phyloP scores from a whole-genome alignment of 2,888 invertebrate genomes.

The Erebia ligea region DNA sequence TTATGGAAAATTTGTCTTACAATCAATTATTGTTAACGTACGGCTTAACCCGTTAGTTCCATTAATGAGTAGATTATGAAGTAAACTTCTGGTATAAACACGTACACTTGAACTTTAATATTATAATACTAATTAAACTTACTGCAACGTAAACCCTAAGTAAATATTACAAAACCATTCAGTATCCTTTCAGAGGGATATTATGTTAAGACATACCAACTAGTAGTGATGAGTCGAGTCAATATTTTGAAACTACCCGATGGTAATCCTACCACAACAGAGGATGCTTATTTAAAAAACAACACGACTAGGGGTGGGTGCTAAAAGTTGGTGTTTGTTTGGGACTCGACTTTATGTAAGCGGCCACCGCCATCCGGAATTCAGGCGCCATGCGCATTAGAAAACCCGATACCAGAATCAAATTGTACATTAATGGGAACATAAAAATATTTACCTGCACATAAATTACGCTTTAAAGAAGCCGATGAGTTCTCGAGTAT shows the following conservation, averaged over 20 bases:
- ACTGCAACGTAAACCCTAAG: background rate
- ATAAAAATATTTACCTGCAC: slow-evolving; percentile 78
- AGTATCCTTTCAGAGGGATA: slow-evolving; percentile 2
- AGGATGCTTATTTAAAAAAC: slow-evolving; percentile 75
- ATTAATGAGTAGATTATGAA: no score
- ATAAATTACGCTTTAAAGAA: slow-evolving; percentile 77
- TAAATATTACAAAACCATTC: background rate
- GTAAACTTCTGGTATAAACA: background rate
- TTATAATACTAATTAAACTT: background rate
- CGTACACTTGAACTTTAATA: background rate
- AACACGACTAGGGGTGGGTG: slow-evolving; percentile 60
- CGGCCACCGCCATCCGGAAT: slow-evolving; percentile 68
- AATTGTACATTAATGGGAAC: slow-evolving; percentile 75
- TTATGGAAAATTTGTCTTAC: no score
- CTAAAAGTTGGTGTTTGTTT: slow-evolving; percentile 74
- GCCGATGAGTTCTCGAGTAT: slow-evolving; percentile 75
- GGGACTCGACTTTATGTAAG: slow-evolving; percentile 72
- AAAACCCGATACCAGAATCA: slow-evolving; percentile 73
- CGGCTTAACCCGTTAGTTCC: no score
- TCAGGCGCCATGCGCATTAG: slow-evolving; percentile 78
- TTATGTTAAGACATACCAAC: slow-evolving; percentile 37
- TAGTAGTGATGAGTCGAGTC: slow-evolving; percentile 50
- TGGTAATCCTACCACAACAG: slow-evolving; percentile 68
- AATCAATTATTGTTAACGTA: no score
- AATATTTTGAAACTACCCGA: slow-evolving; percentile 66